These are phyloP conservation scores for Parnassius apollo DNA, from an alignment of 2,888 invertebrate species.

Conservation along the genomic window DNA sequence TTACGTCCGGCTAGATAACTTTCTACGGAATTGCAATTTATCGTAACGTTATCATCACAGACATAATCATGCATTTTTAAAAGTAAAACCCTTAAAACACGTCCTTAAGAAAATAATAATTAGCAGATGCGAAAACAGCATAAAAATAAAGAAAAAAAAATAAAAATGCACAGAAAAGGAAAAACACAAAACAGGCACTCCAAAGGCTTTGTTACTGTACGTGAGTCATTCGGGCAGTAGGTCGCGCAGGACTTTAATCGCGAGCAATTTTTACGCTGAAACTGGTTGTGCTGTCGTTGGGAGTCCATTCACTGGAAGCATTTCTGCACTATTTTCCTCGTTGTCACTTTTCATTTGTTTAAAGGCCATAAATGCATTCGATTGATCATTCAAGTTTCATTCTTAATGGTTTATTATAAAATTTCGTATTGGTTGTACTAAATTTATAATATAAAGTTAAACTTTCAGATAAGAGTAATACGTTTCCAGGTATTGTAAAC, in stretches of 20 bases:
- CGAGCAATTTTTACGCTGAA: constrained; percentile 43
- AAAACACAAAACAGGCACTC: too few relatives aligned
- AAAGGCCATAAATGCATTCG: constrained; percentile 5
- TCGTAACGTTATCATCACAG: constrained; percentile 15
- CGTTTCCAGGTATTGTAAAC: constrained; percentile 25
- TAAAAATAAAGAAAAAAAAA: too few relatives aligned
- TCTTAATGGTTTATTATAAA: constrained; percentile 6
- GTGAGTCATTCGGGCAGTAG: constrained; percentile 66
- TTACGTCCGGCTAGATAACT: too few relatives aligned
- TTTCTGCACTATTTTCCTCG: constrained; percentile 40
- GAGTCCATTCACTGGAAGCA: constrained; percentile 37
- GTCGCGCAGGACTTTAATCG: constrained; percentile 43
- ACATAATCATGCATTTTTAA: background rate
- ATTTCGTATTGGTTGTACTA: constrained; percentile 1
- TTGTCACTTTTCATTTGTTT: constrained; percentile 12
- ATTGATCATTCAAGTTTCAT: background rate
- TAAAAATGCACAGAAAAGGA: too few relatives aligned
- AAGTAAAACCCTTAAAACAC: background rate
- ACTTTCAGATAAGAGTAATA: constrained; percentile 15
- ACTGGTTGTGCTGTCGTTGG: constrained; percentile 42
- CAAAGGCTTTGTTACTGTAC: constrained; percentile 5
- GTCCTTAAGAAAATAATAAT: too few relatives aligned
- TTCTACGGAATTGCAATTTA: constrained; percentile 1
- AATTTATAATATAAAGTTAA: constrained; percentile 1
- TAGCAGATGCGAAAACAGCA: too few relatives aligned